Conservation (phyloP, 2,888 invertebrate genomes). For the Salticus scenicus region DNA sequence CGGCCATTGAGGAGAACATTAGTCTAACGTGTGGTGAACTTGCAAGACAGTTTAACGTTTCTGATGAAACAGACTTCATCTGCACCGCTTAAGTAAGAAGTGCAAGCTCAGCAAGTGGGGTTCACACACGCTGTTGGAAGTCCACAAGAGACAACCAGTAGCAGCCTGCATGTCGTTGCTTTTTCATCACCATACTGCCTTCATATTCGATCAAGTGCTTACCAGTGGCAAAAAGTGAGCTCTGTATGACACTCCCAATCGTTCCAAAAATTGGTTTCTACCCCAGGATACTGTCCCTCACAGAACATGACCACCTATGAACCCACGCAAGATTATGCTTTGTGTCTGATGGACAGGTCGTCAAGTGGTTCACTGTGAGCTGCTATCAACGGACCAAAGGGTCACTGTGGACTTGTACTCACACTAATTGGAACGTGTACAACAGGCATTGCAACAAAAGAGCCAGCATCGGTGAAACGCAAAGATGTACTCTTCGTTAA, state of each 20-base stretch:
- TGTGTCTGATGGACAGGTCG: too few relatives aligned
- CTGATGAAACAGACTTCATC: neutral
- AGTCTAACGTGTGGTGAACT: neutral
- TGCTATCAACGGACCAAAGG: neutral
- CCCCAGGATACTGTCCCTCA: too few relatives aligned
- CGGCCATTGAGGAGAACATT: neutral
- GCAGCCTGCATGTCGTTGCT: neutral
- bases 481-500: slow-evolving; percentile 51
- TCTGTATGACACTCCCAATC: too few relatives aligned
- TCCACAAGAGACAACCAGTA: too few relatives aligned
- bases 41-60: too few relatives aligned
- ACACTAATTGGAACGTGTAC: too few relatives aligned
- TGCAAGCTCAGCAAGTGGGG: neutral
- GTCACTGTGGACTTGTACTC: neutral
- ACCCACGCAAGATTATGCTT: too few relatives aligned
- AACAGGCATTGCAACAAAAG: too few relatives aligned
- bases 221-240: slow-evolving; percentile 5
- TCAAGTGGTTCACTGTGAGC: too few relatives aligned
- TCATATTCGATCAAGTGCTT: neutral
- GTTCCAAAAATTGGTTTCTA: neutral
- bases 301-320: neutral
- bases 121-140: too few relatives aligned
- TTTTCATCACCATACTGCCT: neutral
- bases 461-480: slow-evolving; percentile 7
- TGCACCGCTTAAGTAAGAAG: neutral